phyloP scores from a whole-genome alignment of 2,113 vertebrate species.

The Prionailurus viverrinus region DNA sequence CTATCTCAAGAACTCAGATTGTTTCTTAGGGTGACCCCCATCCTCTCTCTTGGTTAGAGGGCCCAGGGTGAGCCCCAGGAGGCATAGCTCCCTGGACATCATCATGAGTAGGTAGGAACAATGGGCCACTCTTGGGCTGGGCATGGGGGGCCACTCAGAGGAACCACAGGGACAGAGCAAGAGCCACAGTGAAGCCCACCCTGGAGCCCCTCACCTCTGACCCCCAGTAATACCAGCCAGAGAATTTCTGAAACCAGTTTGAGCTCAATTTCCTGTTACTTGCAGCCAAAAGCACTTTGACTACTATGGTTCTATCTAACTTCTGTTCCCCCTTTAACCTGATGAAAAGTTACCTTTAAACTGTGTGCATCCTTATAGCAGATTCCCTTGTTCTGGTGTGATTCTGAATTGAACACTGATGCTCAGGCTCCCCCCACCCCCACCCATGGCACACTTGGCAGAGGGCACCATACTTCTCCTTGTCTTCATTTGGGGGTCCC shows the following conservation, averaged over 20 bases:
- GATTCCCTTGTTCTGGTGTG: neutral
- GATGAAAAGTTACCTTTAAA: neutral
- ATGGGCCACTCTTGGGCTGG: too few relatives aligned
- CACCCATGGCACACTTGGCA: fast-evolving
- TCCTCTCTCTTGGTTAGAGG: neutral
- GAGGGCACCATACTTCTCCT: neutral
- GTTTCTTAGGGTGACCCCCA: neutral
- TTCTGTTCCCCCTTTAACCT: too few relatives aligned
- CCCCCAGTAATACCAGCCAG: neutral
- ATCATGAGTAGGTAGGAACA: fast-evolving
- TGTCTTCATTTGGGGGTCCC: neutral
- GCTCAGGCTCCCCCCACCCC: neutral
- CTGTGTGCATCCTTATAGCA: too few relatives aligned
- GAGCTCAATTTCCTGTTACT: neutral
- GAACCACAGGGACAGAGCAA: too few relatives aligned
- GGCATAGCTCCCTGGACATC: neutral
- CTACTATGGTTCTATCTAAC: fast-evolving
- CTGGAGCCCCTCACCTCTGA: neutral
- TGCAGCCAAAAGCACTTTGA: neutral
- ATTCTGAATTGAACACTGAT: neutral
- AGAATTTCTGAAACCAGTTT: too few relatives aligned
- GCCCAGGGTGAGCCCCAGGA: neutral
- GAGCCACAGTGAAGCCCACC: neutral
- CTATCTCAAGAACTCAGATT: neutral
- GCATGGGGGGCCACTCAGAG: neutral